phyloP scores from a whole-genome alignment of 2,797 vertebrate species.

The Decapterus maruadsi region DNA sequence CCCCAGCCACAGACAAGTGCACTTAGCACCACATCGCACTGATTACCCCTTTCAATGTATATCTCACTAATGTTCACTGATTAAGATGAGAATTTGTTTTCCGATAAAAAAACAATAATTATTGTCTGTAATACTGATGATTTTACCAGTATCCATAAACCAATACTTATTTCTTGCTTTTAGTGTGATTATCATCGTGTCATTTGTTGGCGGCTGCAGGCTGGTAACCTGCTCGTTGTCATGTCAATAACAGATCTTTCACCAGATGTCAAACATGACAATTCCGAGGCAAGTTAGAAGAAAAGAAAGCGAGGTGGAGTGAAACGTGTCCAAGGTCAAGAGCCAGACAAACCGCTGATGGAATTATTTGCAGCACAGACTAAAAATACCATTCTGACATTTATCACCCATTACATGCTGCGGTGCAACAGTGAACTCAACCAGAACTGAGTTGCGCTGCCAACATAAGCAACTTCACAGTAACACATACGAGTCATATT shows the following conservation, averaged over 20 bases:
- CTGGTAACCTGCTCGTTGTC: constrained; percentile 26
- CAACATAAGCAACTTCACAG: not conserved
- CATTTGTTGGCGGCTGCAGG: constrained; percentile 20
- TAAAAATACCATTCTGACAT: constrained; percentile 24
- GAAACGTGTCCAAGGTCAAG: constrained; percentile 30
- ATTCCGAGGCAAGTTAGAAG: constrained; percentile 20
- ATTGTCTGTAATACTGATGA: not conserved
- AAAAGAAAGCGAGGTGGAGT: not conserved
- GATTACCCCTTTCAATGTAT: not conserved
- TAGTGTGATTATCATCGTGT: constrained; percentile 22
- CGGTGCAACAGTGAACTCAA: not conserved
- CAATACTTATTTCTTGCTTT: not conserved
- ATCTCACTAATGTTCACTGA: no score
- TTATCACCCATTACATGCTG: constrained; percentile 3
- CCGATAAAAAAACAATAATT: not conserved
- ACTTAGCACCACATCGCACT: not conserved
- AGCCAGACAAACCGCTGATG: constrained; percentile 23
- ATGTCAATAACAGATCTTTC: constrained; percentile 14
- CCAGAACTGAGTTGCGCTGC: not conserved
- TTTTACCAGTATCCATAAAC: not conserved
- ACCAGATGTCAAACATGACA: constrained; percentile 23
- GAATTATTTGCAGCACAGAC: constrained; percentile 25
- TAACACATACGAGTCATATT: not conserved
- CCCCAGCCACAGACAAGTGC: not conserved
- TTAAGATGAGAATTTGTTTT: no score